Conservation (phyloP, 2,888 invertebrate genomes). For the Drosophila fulvimacula region DNA sequence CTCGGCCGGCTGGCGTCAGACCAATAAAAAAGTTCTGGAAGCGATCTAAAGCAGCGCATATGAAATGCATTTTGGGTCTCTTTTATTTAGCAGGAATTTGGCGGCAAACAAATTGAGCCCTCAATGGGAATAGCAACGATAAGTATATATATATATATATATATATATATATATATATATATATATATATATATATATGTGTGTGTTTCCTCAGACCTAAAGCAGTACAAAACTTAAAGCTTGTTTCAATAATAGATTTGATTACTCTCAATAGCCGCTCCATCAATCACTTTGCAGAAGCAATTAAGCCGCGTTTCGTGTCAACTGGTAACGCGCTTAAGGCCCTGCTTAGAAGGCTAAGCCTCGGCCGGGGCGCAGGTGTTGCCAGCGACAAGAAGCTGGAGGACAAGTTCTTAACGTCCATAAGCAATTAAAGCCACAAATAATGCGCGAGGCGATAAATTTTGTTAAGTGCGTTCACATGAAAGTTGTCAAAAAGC, state of each 20-base stretch:
- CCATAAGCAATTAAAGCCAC: conserved; percentile 77
- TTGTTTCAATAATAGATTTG: conserved; percentile 31
- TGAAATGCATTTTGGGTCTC: conserved; percentile 46
- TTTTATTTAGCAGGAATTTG: conserved; percentile 49
- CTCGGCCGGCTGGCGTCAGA: conserved; percentile 24
- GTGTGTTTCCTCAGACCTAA: not conserved
- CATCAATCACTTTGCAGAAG: conserved; percentile 67
- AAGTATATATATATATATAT: not conserved
- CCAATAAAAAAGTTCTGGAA: conserved; percentile 30
- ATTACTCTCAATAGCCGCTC: conserved; percentile 27
- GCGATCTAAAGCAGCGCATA: conserved; percentile 60
- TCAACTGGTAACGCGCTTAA: conserved; percentile 65
- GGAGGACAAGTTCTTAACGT: conserved; percentile 55
- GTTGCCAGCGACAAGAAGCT: conserved; percentile 64
- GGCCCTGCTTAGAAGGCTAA: conserved; percentile 51
- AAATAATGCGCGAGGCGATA: conserved; percentile 77
- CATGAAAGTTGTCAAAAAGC: conserved; percentile 81
- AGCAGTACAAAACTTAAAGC: not conserved
- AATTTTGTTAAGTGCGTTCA: conserved; percentile 82
- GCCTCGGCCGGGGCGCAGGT: conserved; percentile 40
- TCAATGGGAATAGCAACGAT: not conserved
- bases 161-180: not conserved
- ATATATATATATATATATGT: too few relatives aligned
- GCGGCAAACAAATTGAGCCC: not conserved
- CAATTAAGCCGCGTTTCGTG: conserved; percentile 70